Evolutionary conservation across 2,888 invertebrate species (phyloP), one percentile per base, ranked within the genome.

Genomic region (Hirtodrosophila histrioides): DNA sequence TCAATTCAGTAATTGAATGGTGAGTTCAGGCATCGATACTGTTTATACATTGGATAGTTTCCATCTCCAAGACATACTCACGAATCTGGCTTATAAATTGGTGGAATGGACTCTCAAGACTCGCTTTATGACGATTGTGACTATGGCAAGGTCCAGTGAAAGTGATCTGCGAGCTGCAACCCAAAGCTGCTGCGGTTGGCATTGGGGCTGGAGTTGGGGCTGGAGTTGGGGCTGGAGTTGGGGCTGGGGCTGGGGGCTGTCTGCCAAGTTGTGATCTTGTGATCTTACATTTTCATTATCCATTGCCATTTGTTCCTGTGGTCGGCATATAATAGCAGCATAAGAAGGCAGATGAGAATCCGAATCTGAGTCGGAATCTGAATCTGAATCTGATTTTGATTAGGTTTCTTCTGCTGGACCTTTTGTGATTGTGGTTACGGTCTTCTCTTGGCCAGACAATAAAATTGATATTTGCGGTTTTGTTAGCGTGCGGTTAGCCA

Each of bases 381-480:
- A 7, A 5, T 31, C n/a, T 33, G 27, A 27, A 3, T 27, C 24
- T 8, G 61, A 55, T 53, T 66, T 70, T 70, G 73, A 74, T 74
- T 70, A 46, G 75, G 66, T 67, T 74, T 66, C 70, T 33, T 36
- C 35, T 7, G 37, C 56, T 40, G 64, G 64, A 69, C 64, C 11
- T 58, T 31, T 10, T 5, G 27, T 6, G 9, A 65, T 73, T 69
- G 45, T 51, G 61, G 53, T 60, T 50, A 8, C 7, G 31, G 29
- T 33, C 46, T 61, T 51, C 60, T 61, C 60, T 46, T 45, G 62
- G 48, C 51, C 61, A 69, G 57, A 73, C 78, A 79, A 84, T 85
- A 75, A 85, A 85, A 85, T 85, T 85, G 79, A 86, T 85, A 85
- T 85, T 84, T 85, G 84, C 70, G 84, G 84, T 82, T 77, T 49